Percentiles rank a stretch among this genome's conserved stretches.
These are phyloP conservation scores for Dryobates pubescens DNA, from an alignment of 2,797 vertebrate species.

Conservation along the genomic window DNA sequence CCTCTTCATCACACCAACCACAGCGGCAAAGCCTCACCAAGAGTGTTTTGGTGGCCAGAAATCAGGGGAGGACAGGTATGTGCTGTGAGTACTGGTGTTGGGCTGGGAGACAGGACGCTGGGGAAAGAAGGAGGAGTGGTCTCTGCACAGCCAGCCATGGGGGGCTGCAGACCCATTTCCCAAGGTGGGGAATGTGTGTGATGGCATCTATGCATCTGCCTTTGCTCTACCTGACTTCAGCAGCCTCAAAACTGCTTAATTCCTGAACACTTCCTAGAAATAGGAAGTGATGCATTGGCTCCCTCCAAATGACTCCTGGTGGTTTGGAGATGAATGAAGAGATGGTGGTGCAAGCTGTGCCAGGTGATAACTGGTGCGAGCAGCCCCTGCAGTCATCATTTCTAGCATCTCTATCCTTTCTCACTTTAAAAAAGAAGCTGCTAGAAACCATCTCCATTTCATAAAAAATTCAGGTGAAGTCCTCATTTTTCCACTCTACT, in stretches of 20 bases:
- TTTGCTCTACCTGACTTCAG: neutral
- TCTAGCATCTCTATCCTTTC: neutral
- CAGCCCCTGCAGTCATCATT: rapidly evolving
- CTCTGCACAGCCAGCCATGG: neutral
- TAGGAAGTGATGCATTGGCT: neutral
- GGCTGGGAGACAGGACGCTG: too few species aligned
- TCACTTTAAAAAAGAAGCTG: neutral
- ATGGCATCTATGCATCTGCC: neutral
- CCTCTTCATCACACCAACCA: neutral
- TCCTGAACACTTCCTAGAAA: neutral
- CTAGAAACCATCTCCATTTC: neutral
- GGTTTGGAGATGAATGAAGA: neutral
- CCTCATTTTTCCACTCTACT: neutral
- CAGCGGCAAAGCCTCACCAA: neutral
- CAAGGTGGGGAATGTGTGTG: rapidly evolving
- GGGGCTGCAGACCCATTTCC: neutral
- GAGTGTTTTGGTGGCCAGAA: neutral
- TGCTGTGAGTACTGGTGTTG: rapidly evolving
- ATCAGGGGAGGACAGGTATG: neutral
- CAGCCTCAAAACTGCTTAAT: neutral
- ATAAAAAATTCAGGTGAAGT: neutral
- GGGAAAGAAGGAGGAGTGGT: too few species aligned
- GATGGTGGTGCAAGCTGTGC: neutral
- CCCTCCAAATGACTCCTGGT: neutral
- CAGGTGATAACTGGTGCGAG: rapidly evolving